Base-by-base conservation (phyloP, 1,140 invertebrate species). In the Drosophila pectinifera region DNA sequence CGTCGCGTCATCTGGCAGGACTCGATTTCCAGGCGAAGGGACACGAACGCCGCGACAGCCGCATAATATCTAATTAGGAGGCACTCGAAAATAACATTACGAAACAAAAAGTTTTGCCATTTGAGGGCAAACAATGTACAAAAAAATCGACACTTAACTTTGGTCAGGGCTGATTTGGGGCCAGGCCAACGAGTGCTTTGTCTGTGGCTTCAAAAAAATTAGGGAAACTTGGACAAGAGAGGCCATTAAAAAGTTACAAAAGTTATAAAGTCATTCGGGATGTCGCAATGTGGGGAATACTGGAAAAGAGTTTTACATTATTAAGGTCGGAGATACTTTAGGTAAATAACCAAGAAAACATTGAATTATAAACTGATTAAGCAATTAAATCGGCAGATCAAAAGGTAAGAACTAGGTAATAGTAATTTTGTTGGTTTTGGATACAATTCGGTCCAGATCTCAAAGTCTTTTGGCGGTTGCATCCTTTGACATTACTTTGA, bases 1-100 rank as follows among this genome's bases (percentile, higher is more conserved):
- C 63, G 54, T 57, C 73, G 84, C 73, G 84, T 89, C 84, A 88
- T 89, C 80, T 89, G 83, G 75, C 43, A 45, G 58, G 68, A 64
- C 73, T 56, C 41, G 36, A 22, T 20, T 62, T 24, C 59, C 59
- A 48, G 34, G 42, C 58, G 11, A 26, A 58, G 51, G 54, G 51
- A 55, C 69, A 64, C 59, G 65, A 72, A 58, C 36, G 45, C 51
- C 13, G 38, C 22, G 34, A 18, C 46, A 61, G 72, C 84, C 80
- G 84, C 84, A 84, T 89, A 89, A 84, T 90, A 89, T 89, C 85
- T 89, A 90, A 89, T 89, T 89, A 89, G 78, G 72, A 57, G 70
- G 80, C 74, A 82, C 89, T 89, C 78, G 74, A 81, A 80, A 58
- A 53, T 62, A 75, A 85, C 74, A 86, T 88, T 79, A 69, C 41